Percentiles rank a stretch among this genome's conserved stretches.
phyloP scores from a whole-genome alignment of 2,888 invertebrate species.

The Dioctria linearis region DNA sequence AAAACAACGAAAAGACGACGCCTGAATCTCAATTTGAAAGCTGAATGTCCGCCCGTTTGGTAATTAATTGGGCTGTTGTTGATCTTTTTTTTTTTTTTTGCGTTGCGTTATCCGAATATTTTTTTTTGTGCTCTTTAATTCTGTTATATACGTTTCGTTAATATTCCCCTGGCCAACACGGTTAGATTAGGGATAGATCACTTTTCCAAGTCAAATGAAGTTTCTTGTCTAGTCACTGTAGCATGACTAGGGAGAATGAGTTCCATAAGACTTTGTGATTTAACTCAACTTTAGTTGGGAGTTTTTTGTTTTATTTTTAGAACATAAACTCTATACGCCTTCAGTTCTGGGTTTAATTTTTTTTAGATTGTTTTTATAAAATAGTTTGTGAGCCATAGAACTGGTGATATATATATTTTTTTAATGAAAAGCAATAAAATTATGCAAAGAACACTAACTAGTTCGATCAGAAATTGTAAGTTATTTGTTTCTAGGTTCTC shows the following conservation, averaged over 20 bases:
- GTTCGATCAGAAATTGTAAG: too few relatives aligned
- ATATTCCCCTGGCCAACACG: constrained; percentile 17
- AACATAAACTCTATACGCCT: too few relatives aligned
- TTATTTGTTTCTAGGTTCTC: too few relatives aligned
- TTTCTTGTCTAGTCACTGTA: constrained; percentile 40
- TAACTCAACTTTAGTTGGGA: too few relatives aligned
- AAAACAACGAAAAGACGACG: constrained; percentile 41
- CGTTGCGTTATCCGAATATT: background rate
- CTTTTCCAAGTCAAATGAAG: constrained; percentile 7
- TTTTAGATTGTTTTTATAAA: too few relatives aligned
- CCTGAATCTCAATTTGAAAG: constrained; percentile 51
- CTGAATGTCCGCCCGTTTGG: constrained; percentile 53
- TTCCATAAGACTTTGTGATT: too few relatives aligned
- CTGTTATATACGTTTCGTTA: constrained; percentile 46
- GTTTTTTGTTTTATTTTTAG: too few relatives aligned
- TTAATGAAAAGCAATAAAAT: too few relatives aligned
- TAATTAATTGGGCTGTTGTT: constrained; percentile 56
- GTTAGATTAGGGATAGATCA: constrained; percentile 31
- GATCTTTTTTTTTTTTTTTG: constrained; percentile 28
- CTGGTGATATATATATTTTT: too few relatives aligned
- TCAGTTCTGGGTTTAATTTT: too few relatives aligned
- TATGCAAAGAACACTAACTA: too few relatives aligned
- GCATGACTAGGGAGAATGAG: constrained; percentile 21
- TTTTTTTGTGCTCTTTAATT: constrained; percentile 19
- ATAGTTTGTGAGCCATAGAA: too few relatives aligned